Evolutionary conservation across 1,140 invertebrate species (phyloP).

Genomic region (Zaprionus camerounensis): DNA sequence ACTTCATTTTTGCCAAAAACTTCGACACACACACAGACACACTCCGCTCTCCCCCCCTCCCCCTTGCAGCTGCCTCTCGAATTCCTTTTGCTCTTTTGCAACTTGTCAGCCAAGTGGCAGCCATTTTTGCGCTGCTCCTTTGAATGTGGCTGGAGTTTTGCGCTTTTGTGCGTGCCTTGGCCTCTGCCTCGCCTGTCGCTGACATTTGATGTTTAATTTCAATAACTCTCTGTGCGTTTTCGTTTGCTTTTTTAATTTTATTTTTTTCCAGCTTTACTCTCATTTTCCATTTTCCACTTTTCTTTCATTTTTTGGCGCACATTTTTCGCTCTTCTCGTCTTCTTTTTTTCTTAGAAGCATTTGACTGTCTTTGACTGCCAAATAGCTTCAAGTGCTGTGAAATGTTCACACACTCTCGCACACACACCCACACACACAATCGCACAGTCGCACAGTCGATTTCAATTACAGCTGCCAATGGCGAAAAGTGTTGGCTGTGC

Average conservation of each 20-base stretch:
- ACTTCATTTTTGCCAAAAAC: constrained; percentile 68
- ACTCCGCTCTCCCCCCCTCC: background rate
- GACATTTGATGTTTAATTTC: constrained; percentile 80
- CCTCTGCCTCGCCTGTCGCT: constrained; percentile 57
- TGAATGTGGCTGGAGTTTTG: constrained; percentile 69
- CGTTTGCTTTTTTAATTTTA: constrained; percentile 53
- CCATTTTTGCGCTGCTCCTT: constrained; percentile 40
- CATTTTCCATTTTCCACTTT: constrained; percentile 16
- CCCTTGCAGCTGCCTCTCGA: constrained; percentile 36
- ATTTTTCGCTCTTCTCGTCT: constrained; percentile 7
- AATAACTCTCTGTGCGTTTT: constrained; percentile 71
- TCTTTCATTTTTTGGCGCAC: constrained; percentile 19
- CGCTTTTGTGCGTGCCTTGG: constrained; percentile 73
- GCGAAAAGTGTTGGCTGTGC: constrained; percentile 58
- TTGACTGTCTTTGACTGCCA: constrained; percentile 66
- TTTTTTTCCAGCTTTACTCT: constrained; percentile 3
- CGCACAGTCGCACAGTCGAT: constrained; percentile 32
- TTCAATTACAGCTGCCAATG: constrained; percentile 78
- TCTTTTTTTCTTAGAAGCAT: constrained; percentile 17
- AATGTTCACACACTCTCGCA: constrained; percentile 21
- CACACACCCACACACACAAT: background rate
- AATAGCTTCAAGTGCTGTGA: constrained; percentile 57
- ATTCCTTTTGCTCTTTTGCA: constrained; percentile 73
- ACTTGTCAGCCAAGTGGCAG: constrained; percentile 71
- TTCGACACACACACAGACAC: constrained; percentile 3